phyloP scores from a whole-genome alignment of 2,888 invertebrate genomes.

The Cantharis nigra region DNA sequence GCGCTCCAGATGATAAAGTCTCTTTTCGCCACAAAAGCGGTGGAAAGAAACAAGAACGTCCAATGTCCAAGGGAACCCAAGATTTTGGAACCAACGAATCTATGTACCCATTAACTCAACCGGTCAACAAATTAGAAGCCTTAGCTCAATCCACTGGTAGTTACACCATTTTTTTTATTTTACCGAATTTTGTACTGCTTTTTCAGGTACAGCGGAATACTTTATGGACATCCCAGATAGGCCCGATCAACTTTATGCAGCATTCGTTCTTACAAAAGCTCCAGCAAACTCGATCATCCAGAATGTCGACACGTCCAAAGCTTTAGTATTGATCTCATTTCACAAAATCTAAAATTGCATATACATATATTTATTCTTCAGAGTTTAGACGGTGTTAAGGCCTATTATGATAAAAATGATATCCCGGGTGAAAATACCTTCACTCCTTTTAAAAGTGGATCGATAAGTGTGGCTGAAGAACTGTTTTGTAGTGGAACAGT shows the following conservation, averaged over 20 bases:
- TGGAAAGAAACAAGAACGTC: conserved; percentile 62
- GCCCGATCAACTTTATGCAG: conserved; percentile 66
- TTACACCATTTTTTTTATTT: too few species aligned
- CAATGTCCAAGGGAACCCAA: conserved; percentile 70
- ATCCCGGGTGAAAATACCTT: not conserved
- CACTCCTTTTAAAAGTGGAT: conserved; percentile 60
- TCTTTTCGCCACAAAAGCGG: conserved; percentile 62
- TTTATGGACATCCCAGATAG: conserved; percentile 63
- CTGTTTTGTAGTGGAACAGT: conserved; percentile 58
- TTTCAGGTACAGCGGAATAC: conserved; percentile 67
- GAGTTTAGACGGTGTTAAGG: not conserved
- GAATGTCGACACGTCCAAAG: conserved; percentile 63
- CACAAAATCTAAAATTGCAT: not conserved
- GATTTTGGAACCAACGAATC: conserved; percentile 69
- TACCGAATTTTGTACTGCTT: too few species aligned
- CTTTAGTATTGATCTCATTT: conserved; percentile 39
- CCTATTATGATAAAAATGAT: not conserved
- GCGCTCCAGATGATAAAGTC: conserved; percentile 59
- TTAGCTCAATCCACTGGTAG: conserved; percentile 52
- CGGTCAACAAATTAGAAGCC: conserved; percentile 75
- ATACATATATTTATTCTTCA: not conserved
- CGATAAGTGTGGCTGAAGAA: conserved; percentile 47
- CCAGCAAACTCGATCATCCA: conserved; percentile 55
- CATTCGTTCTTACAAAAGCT: conserved; percentile 61
- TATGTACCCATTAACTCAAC: conserved; percentile 75